These are phyloP conservation scores for Marcusenius ussheri DNA, from an alignment of 2,113 vertebrate genomes.

Conservation along the genomic window DNA sequence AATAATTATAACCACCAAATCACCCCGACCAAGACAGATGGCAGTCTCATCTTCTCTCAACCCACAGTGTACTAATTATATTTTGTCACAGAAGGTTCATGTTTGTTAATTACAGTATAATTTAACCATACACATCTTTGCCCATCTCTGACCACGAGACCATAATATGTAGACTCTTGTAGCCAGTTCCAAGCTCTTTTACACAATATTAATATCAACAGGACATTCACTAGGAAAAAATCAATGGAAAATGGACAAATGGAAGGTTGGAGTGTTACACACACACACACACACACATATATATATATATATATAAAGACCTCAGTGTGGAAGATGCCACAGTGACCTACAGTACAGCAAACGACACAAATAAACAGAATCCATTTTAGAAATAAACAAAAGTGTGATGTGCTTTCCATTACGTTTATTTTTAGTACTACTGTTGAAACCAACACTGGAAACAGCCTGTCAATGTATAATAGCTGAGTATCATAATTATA, in stretches of 20 bases:
- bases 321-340: not conserved
- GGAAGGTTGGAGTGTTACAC: not conserved
- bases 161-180: not conserved
- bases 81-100: not conserved
- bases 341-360: not conserved
- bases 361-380: conserved; percentile 2
- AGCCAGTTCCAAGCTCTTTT: not conserved
- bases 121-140: not conserved
- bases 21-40: not conserved
- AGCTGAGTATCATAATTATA: not conserved
- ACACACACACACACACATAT: too few relatives aligned
- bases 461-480: not conserved
- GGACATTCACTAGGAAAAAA: not conserved
- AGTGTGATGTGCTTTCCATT: not conserved
- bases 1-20: not conserved
- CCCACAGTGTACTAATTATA: not conserved
- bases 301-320: not conserved
- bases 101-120: not conserved
- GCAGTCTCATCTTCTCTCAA: not conserved
- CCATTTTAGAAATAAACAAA: conserved; percentile 13
- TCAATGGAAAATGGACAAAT: not conserved
- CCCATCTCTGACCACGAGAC: not conserved
- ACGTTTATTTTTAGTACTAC: not conserved
- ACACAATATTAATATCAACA: not conserved
- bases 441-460: conserved; percentile 12